phyloP scores from a whole-genome alignment of 1,140 invertebrate species.

The Sycophila sp. region DNA sequence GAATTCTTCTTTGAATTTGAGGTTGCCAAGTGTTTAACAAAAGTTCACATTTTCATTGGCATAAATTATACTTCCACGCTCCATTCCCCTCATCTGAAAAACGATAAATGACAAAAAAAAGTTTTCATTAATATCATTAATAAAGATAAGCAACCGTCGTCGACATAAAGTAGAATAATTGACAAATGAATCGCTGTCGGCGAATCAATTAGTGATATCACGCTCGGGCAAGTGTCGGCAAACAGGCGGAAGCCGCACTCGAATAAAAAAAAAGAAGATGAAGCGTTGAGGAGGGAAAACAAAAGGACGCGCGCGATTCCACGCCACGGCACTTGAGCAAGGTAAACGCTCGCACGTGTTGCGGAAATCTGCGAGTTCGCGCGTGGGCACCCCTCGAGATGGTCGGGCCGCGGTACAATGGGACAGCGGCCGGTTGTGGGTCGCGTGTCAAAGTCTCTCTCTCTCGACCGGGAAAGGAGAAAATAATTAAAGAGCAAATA shows the following conservation, averaged over 20 bases:
- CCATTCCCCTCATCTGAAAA: too few relatives aligned
- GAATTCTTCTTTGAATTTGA: too few relatives aligned
- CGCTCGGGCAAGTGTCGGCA: neutral
- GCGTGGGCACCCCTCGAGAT: neutral
- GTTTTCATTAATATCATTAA: neutral
- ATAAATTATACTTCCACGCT: too few relatives aligned
- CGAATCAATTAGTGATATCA: neutral
- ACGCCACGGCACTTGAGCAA: neutral
- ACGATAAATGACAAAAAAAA: too few relatives aligned
- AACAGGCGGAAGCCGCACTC: neutral
- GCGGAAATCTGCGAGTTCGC: neutral
- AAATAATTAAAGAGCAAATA: conserved; percentile 20
- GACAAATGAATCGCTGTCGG: too few relatives aligned
- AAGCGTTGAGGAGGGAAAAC: neutral
- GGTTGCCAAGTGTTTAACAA: too few relatives aligned
- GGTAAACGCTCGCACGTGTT: neutral
- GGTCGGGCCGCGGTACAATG: too few relatives aligned
- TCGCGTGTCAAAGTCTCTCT: neutral
- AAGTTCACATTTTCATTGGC: too few relatives aligned
- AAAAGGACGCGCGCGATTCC: neutral
- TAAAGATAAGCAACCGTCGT: neutral
- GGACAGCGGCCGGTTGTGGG: too few relatives aligned
- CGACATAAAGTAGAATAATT: too few relatives aligned
- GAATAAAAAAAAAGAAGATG: neutral
- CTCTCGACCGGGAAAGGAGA: too few relatives aligned